Conservation (phyloP, 2,113 vertebrate genomes). For the Macroglossus sobrinus region DNA sequence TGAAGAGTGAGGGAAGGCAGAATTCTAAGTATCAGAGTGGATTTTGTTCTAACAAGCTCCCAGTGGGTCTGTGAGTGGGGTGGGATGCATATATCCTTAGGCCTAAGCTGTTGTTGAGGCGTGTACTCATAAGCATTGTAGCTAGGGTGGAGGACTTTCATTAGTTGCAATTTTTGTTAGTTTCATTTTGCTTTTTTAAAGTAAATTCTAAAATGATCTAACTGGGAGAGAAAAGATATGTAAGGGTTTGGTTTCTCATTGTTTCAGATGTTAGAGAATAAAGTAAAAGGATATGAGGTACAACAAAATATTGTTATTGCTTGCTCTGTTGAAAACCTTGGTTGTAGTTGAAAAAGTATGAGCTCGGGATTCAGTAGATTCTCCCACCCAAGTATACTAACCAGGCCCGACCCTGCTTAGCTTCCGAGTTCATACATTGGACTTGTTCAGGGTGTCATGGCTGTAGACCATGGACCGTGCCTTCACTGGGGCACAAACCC, state of each 20-base stretch:
- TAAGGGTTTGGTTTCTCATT: background rate
- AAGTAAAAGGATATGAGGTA: background rate
- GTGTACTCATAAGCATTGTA: background rate
- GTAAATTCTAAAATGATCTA: background rate
- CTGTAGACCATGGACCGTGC: too few relatives aligned
- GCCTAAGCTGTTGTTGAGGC: background rate
- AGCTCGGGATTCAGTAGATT: background rate
- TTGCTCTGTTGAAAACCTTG: background rate
- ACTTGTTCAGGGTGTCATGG: too few relatives aligned
- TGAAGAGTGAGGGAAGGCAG: background rate
- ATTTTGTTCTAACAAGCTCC: background rate
- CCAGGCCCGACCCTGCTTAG: too few relatives aligned
- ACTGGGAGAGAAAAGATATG: background rate
- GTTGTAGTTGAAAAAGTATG: background rate
- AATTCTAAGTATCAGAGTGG: background rate
- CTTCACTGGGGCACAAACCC: too few relatives aligned
- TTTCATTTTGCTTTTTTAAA: background rate
- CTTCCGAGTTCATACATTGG: too few relatives aligned
- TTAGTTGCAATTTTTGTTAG: background rate
- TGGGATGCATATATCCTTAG: rapidly evolving
- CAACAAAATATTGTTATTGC: background rate
- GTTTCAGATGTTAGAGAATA: background rate
- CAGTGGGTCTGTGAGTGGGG: rapidly evolving
- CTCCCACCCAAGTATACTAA: too few relatives aligned
- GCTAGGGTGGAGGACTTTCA: background rate